These are phyloP conservation scores for Clarias macrocephalus DNA, from an alignment of 2,113 vertebrate genomes.

Conservation along the genomic window DNA sequence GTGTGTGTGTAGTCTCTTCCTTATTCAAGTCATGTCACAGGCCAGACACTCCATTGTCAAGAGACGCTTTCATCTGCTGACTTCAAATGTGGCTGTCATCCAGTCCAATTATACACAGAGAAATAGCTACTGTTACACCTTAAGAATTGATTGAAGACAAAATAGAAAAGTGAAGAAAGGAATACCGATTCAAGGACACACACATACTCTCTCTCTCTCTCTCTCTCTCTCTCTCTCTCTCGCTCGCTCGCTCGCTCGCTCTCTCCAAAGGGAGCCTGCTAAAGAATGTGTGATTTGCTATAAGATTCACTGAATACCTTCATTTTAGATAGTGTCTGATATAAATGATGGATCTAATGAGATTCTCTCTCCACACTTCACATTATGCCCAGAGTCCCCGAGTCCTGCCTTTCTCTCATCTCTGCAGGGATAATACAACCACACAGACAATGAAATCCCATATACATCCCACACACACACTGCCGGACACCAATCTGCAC, in stretches of 20 bases:
- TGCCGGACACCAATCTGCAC: neutral
- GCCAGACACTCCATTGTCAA: constrained; percentile 78
- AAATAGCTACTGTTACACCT: constrained; percentile 80
- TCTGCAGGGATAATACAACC: constrained; percentile 11
- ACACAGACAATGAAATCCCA: constrained; percentile 3
- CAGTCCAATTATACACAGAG: constrained; percentile 80
- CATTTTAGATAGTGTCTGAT: constrained; percentile 35
- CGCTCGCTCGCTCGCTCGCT: constrained; percentile 27
- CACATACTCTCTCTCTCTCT: constrained; percentile 18
- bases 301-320: constrained; percentile 42
- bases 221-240: constrained; percentile 29
- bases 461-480: neutral
- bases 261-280: constrained; percentile 5
- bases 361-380: constrained; percentile 30
- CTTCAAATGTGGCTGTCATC: constrained; percentile 79
- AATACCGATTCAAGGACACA: constrained; percentile 63
- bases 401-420: constrained; percentile 17
- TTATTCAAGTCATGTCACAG: constrained; percentile 80
- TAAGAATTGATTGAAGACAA: constrained; percentile 77
- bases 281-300: constrained; percentile 41
- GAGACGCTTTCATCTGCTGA: constrained; percentile 75
- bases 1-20: constrained; percentile 63
- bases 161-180: constrained; percentile 73
- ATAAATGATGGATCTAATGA: constrained; percentile 36
- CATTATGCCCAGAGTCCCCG: neutral